These are phyloP conservation scores for Otolemur crassicaudatus DNA, from an alignment of 2,797 vertebrate species.

Conservation along the genomic window DNA sequence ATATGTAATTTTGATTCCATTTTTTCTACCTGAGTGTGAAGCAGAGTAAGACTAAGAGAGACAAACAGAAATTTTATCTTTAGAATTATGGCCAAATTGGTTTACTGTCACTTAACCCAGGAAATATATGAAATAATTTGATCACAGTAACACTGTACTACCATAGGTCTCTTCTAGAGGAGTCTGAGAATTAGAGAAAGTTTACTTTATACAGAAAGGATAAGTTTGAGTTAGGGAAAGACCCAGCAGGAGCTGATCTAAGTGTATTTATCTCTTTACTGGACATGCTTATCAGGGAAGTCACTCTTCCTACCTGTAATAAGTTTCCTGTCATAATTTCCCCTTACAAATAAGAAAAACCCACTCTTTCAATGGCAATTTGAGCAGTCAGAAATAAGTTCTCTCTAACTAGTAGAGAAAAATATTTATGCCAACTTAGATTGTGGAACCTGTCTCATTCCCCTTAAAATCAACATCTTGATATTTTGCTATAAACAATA, in stretches of 20 bases:
- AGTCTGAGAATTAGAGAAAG: background rate
- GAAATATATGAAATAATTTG: background rate
- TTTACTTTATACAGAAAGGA: background rate
- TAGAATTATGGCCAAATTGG: background rate
- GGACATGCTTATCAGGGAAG: background rate
- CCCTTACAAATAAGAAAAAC: background rate
- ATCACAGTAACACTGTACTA: background rate
- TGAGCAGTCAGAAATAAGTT: background rate
- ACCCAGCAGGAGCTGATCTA: background rate
- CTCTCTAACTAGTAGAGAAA: background rate
- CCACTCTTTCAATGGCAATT: background rate
- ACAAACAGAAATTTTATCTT: conserved; percentile 27
- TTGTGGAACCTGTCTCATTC: background rate
- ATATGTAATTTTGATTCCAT: background rate
- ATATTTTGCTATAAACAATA: background rate
- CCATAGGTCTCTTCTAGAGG: fast-evolving
- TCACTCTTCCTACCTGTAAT: background rate
- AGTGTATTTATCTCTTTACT: background rate
- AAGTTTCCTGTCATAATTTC: background rate
- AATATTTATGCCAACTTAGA: background rate
- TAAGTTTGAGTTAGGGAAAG: background rate
- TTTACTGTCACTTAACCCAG: background rate
- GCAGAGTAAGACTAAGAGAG: background rate
- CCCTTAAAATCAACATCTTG: background rate
- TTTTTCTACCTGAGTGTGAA: background rate